Conservation (phyloP, 2,113 vertebrate genomes). For the Nibea albiflora region DNA sequence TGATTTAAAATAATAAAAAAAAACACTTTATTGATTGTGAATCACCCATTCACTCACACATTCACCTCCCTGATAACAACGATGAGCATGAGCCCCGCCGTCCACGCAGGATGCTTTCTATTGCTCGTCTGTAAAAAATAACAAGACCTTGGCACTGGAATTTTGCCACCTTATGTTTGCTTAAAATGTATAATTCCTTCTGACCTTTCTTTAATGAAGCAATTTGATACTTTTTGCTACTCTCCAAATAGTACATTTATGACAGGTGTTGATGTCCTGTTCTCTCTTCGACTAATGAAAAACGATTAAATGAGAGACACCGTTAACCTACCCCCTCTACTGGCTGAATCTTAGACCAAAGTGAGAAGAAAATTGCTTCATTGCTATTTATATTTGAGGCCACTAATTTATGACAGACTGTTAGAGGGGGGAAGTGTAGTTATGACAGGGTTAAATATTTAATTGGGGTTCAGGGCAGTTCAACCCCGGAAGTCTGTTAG, state of each 20-base stretch:
- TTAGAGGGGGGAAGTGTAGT: conserved; percentile 12
- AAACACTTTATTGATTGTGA: too few species aligned
- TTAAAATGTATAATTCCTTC: background rate
- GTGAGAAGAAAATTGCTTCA: background rate
- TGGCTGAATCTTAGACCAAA: background rate
- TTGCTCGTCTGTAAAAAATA: background rate
- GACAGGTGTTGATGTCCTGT: background rate
- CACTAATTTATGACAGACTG: conserved; percentile 18
- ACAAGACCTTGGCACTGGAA: too few species aligned
- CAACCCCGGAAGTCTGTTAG: conserved; percentile 43
- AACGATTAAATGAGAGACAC: background rate
- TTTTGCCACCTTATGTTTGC: background rate
- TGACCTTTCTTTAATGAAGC: background rate
- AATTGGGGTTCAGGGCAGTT: conserved; percentile 60
- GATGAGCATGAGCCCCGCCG: background rate
- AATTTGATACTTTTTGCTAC: background rate
- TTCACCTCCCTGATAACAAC: too few species aligned
- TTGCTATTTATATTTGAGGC: conserved; percentile 35
- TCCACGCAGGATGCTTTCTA: background rate
- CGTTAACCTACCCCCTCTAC: background rate
- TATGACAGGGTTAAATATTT: conserved; percentile 73
- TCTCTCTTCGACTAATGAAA: background rate
- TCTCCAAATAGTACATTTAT: background rate
- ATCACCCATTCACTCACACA: too few species aligned
- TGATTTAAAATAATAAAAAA: too few species aligned